Conservation (phyloP, 2,888 invertebrate species). For the Rotaria socialis region DNA sequence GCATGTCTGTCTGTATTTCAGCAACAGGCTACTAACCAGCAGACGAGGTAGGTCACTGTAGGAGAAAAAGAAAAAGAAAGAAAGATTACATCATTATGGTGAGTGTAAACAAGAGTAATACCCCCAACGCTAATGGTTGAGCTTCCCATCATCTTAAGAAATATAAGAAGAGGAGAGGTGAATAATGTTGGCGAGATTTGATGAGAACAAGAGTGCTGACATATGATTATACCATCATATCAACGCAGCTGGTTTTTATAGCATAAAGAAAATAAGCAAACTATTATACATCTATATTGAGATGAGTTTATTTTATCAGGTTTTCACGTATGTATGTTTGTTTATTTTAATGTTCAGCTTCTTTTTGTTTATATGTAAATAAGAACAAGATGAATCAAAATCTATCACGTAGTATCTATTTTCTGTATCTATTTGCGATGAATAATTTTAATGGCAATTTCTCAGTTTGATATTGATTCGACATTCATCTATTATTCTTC, state of each 20-base stretch:
- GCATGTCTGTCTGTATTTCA: neutral
- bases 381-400: constrained; percentile 4
- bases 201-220: neutral
- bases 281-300: neutral
- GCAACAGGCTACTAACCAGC: constrained; percentile 1
- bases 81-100: constrained; percentile 15
- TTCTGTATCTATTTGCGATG: neutral
- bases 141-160: neutral
- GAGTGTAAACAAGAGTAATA: constrained; percentile 20
- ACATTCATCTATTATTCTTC: neutral
- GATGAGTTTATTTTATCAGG: neutral
- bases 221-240: neutral
- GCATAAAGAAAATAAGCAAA: neutral
- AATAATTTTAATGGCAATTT: neutral
- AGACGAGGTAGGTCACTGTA: constrained; percentile 11
- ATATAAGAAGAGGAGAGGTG: neutral
- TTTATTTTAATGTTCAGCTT: neutral
- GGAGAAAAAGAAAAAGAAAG: neutral
- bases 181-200: neutral
- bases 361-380: neutral
- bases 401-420: neutral
- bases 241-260: neutral
- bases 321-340: neutral
- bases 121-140: neutral
- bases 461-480: neutral